These are phyloP conservation scores for Helobdella robusta DNA, from an alignment of 2,888 invertebrate species.

Conservation along the genomic window DNA sequence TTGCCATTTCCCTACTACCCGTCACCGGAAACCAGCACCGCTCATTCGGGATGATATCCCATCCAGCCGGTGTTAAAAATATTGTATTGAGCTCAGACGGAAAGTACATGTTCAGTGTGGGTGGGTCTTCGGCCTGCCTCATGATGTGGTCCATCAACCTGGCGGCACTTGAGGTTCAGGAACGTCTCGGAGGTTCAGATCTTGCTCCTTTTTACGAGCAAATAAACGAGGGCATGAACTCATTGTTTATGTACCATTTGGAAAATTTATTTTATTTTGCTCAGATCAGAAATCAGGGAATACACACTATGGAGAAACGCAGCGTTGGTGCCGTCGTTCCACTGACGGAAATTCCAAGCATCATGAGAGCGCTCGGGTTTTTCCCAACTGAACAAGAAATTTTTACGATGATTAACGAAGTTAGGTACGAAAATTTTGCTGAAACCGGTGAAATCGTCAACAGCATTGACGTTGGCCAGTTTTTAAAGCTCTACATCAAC, in stretches of 20 bases:
- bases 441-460: constrained; percentile 50
- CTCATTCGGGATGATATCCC: constrained; percentile 55
- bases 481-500: constrained; percentile 49
- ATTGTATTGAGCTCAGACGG: constrained; percentile 52
- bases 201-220: constrained; percentile 62
- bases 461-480: constrained; percentile 57
- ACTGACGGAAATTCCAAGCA: constrained; percentile 61
- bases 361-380: constrained; percentile 66
- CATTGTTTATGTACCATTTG: constrained; percentile 64
- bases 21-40: constrained; percentile 66
- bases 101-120: constrained; percentile 55
- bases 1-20: constrained; percentile 63
- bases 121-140: constrained; percentile 53
- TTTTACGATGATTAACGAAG: constrained; percentile 50
- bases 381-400: constrained; percentile 66
- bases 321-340: constrained; percentile 58
- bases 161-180: constrained; percentile 48
- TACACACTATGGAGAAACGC: constrained; percentile 59
- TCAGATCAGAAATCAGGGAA: constrained; percentile 54
- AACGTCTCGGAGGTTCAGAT: constrained; percentile 46
- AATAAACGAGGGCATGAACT: constrained; percentile 62
- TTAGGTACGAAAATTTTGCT: constrained; percentile 52
- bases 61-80: constrained; percentile 57
- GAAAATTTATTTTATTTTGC: constrained; percentile 61
- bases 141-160: constrained; percentile 57